These are phyloP conservation scores for Solea solea DNA, from an alignment of 2,113 vertebrate species.

Conservation along the genomic window DNA sequence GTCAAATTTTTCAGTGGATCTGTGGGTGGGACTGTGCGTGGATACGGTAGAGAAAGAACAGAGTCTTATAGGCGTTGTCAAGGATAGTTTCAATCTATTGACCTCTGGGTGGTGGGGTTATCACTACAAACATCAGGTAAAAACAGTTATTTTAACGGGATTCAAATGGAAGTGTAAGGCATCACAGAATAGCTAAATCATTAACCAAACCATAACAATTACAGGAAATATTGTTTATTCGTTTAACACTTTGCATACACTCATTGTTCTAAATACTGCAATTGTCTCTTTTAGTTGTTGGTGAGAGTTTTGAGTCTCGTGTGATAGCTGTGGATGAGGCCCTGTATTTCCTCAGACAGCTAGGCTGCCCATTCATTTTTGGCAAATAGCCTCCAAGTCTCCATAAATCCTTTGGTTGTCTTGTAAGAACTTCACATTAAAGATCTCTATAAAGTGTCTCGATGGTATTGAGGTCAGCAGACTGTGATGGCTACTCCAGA, in stretches of 20 bases:
- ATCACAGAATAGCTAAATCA: too few relatives aligned
- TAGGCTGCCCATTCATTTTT: not conserved
- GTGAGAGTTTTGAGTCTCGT: not conserved
- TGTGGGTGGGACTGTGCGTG: too few relatives aligned
- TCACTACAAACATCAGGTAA: not conserved
- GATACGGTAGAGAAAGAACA: too few relatives aligned
- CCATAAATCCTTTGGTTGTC: not conserved
- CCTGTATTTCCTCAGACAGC: not conserved
- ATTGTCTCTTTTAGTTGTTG: not conserved
- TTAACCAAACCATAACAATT: too few relatives aligned
- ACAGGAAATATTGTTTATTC: too few relatives aligned
- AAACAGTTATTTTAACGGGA: not conserved
- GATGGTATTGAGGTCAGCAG: not conserved
- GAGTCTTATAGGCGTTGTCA: too few relatives aligned
- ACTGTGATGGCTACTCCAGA: not conserved
- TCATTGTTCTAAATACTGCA: not conserved
- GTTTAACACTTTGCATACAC: not conserved
- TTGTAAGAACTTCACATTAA: not conserved
- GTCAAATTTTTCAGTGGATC: too few relatives aligned
- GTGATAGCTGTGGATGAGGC: not conserved
- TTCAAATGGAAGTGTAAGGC: not conserved
- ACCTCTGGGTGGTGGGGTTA: too few relatives aligned
- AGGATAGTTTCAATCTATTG: too few relatives aligned
- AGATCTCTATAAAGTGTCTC: conserved; percentile 1
- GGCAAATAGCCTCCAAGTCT: not conserved